phyloP scores from a whole-genome alignment of 2,888 invertebrate genomes.

The Mythimna ferrago region DNA sequence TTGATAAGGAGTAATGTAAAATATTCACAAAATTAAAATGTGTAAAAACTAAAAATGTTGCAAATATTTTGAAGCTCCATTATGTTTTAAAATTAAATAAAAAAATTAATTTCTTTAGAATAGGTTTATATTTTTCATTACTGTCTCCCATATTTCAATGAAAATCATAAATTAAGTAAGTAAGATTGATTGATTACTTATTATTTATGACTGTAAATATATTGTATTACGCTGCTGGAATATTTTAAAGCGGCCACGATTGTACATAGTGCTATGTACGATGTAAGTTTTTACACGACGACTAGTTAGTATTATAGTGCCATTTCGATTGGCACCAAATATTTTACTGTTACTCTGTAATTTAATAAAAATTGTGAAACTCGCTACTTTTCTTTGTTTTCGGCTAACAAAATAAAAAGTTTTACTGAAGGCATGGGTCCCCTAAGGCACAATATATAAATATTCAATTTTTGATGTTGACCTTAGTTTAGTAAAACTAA shows the following conservation, averaged over 20 bases:
- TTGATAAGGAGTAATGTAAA: constrained; percentile 32
- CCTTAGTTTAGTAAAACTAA: too few relatives aligned
- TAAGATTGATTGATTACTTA: constrained; percentile 63
- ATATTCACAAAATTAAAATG: constrained; percentile 41
- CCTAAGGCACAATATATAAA: too few relatives aligned
- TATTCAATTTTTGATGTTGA: too few relatives aligned
- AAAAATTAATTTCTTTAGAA: constrained; percentile 43
- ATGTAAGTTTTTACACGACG: constrained; percentile 84
- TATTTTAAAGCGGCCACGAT: constrained; percentile 76
- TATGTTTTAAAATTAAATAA: constrained; percentile 36
- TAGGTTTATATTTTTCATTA: constrained; percentile 33
- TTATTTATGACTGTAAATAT: constrained; percentile 71
- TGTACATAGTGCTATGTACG: constrained; percentile 76
- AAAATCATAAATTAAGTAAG: constrained; percentile 47
- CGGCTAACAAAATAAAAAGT: neutral
- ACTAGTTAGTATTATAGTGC: constrained; percentile 79
- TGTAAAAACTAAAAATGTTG: constrained; percentile 28
- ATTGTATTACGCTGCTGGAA: constrained; percentile 62
- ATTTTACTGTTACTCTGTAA: constrained; percentile 85
- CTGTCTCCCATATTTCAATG: constrained; percentile 38
- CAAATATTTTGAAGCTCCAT: constrained; percentile 36
- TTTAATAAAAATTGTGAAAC: constrained; percentile 77
- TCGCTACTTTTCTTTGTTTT: neutral
- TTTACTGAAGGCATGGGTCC: too few relatives aligned
- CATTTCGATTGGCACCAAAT: constrained; percentile 81